These are phyloP conservation scores for Vireo altiloquus DNA, from an alignment of 2,113 vertebrate genomes.

Conservation along the genomic window DNA sequence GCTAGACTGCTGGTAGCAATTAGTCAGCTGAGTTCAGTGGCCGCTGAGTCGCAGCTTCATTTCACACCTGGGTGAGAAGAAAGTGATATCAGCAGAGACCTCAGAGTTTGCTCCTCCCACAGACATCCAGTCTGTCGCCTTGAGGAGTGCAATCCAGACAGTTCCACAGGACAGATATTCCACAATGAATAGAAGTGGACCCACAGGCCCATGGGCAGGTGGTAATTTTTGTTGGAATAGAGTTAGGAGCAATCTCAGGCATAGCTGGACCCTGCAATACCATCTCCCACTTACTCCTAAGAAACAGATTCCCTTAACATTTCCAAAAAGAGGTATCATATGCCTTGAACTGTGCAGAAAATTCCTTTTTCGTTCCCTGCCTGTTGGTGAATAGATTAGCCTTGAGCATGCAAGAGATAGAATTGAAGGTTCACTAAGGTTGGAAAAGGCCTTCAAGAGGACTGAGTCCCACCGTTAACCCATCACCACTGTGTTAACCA, in stretches of 20 bases:
- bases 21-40: accelerated
- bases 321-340: neutral
- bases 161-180: neutral
- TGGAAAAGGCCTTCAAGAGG: neutral
- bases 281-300: neutral
- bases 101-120: neutral
- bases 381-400: neutral
- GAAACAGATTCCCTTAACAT: neutral
- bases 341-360: neutral
- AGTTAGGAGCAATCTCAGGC: neutral
- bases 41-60: neutral
- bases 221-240: neutral
- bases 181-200: too few species aligned
- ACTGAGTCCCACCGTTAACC: neutral
- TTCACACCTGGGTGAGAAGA: neutral
- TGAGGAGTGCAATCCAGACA: neutral
- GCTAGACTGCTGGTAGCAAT: neutral
- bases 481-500: neutral
- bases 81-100: neutral
- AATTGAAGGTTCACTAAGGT: neutral
- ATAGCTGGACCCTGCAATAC: neutral
- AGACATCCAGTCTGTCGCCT: neutral
- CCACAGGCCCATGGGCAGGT: accelerated
- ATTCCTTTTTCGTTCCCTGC: neutral
- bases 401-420: neutral